Conservation (phyloP, 2,888 invertebrate species). For the Coleophora deauratella region DNA sequence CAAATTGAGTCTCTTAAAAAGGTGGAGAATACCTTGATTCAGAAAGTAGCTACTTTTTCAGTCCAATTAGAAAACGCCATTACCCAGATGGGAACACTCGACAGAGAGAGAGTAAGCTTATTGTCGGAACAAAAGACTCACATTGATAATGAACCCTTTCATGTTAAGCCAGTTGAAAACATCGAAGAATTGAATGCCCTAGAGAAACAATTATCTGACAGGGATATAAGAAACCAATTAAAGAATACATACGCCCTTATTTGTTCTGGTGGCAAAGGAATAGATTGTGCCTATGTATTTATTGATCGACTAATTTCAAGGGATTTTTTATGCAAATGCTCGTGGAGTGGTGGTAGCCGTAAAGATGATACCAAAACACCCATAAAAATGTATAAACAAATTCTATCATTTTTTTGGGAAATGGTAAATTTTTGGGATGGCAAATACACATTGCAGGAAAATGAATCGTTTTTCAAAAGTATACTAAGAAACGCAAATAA, state of each 20-base stretch:
- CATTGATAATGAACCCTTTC: not conserved
- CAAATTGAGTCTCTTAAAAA: no score
- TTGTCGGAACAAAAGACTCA: no score
- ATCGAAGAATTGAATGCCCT: constrained; percentile 2
- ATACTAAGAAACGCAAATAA: not conserved
- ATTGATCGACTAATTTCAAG: constrained; percentile 9
- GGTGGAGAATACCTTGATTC: no score
- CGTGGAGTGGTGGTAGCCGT: constrained; percentile 12
- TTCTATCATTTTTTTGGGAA: constrained; percentile 11
- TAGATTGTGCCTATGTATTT: constrained; percentile 11
- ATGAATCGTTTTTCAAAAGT: constrained; percentile 12
- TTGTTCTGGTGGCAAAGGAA: constrained; percentile 7
- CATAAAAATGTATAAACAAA: constrained; percentile 9
- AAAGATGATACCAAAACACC: constrained; percentile 8
- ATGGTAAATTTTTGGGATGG: constrained; percentile 10
- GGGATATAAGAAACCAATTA: constrained; percentile 3
- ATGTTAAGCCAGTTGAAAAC: constrained; percentile 2
- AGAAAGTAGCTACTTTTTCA: no score
- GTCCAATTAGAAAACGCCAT: no score
- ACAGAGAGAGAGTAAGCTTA: no score
- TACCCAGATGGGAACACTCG: no score
- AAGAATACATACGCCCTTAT: constrained; percentile 5
- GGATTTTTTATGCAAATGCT: constrained; percentile 11
- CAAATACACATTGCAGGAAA: constrained; percentile 7
- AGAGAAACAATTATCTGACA: constrained; percentile 4